Conservation (phyloP, 1,140 invertebrate species). For the Zeugodacus cucurbitae region DNA sequence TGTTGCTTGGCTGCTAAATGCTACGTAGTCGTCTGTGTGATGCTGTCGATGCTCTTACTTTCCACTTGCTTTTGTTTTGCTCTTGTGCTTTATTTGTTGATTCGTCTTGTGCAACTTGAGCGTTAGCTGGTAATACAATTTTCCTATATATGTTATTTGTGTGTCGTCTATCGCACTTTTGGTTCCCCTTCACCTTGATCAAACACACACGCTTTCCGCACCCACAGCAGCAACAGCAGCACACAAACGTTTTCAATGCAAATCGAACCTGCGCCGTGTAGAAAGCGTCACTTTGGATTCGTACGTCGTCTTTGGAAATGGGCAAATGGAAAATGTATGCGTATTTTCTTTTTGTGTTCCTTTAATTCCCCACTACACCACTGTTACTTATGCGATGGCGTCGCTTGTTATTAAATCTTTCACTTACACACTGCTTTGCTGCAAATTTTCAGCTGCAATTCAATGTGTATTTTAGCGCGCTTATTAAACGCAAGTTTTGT, state of each 20-base stretch:
- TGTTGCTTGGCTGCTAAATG: neutral
- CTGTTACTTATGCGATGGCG: neutral
- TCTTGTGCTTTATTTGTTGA: constrained; percentile 27
- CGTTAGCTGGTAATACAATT: neutral
- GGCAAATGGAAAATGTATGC: constrained; percentile 29
- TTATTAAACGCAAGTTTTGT: neutral
- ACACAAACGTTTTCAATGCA: neutral
- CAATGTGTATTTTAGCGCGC: neutral
- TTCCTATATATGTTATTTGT: neutral
- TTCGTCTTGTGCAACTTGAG: neutral
- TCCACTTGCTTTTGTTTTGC: constrained; percentile 36
- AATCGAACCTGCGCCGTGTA: constrained; percentile 22
- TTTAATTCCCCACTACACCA: neutral
- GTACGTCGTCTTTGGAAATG: constrained; percentile 10
- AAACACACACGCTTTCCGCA: neutral
- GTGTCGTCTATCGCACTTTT: neutral
- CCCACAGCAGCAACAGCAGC: neutral
- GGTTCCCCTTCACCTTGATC: neutral
- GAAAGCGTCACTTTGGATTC: neutral
- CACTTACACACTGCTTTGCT: neutral
- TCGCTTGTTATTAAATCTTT: neutral
- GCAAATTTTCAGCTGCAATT: neutral
- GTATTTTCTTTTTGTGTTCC: neutral
- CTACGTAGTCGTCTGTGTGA: neutral
- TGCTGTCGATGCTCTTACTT: constrained; percentile 16